Conservation (phyloP, 1,140 invertebrate species). For the Tetranychus urticae region DNA sequence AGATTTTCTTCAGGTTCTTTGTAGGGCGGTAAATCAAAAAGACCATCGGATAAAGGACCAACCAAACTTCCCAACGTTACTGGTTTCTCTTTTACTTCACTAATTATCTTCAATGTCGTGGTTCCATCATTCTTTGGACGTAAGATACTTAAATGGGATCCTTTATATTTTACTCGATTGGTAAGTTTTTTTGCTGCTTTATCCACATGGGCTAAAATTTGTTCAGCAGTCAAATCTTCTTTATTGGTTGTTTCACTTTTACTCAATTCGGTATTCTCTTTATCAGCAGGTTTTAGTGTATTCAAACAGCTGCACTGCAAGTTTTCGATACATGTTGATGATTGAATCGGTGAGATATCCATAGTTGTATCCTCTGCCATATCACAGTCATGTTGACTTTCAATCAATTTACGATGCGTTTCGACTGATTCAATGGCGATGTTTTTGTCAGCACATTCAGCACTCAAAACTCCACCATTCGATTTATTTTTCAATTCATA, state of each 20-base stretch:
- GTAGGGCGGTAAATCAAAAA: conserved; percentile 32
- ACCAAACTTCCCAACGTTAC: conserved; percentile 54
- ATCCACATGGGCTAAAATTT: conserved; percentile 44
- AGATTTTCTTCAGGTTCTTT: conserved; percentile 68
- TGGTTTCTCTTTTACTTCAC: conserved; percentile 21
- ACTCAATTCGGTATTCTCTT: not conserved
- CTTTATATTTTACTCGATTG: conserved; percentile 32
- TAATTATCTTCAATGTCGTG: conserved; percentile 60
- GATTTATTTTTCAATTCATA: no score
- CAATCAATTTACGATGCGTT: no score
- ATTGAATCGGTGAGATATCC: not conserved
- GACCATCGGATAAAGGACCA: conserved; percentile 59
- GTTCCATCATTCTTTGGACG: conserved; percentile 52
- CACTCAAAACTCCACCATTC: no score
- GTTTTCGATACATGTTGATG: conserved; percentile 22
- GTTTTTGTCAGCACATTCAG: no score
- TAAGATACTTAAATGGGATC: conserved; percentile 45
- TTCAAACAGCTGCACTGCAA: not conserved
- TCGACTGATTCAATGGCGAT: no score
- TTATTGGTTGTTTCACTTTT: conserved; percentile 16
- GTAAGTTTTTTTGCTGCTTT: conserved; percentile 37
- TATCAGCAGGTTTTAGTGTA: not conserved
- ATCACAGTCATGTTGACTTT: conserved; percentile 57
- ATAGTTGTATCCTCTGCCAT: conserved; percentile 25
- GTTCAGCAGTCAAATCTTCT: conserved; percentile 50